phyloP scores from a whole-genome alignment of 2,888 invertebrate genomes.

The Sturmia bella region DNA sequence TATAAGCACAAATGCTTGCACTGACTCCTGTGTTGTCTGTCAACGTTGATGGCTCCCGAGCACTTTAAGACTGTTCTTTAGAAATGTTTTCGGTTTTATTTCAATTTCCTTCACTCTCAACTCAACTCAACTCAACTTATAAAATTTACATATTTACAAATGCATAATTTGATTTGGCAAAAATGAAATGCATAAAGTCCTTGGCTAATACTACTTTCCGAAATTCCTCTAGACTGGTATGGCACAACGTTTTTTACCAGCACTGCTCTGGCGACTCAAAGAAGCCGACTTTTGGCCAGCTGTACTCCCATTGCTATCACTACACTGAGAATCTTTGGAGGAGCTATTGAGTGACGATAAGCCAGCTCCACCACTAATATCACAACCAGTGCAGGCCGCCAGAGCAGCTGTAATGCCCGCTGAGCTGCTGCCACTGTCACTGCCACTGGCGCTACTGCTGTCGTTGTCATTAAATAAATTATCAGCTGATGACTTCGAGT shows the following conservation, averaged over 20 bases:
- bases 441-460: slow-evolving; percentile 38
- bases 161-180: neutral
- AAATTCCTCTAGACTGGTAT: slow-evolving; percentile 76
- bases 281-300: slow-evolving; percentile 32
- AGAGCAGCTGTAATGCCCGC: slow-evolving; percentile 35
- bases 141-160: too few species aligned
- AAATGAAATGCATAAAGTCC: slow-evolving; percentile 11
- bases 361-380: slow-evolving; percentile 37
- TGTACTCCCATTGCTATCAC: slow-evolving; percentile 59
- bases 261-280: slow-evolving; percentile 68
- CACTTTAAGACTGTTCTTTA: too few species aligned
- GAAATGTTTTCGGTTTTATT: too few species aligned
- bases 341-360: slow-evolving; percentile 52
- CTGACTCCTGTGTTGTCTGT: too few species aligned
- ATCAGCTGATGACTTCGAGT: slow-evolving; percentile 57
- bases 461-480: slow-evolving; percentile 46
- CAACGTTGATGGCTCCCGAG: too few species aligned
- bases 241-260: slow-evolving; percentile 77
- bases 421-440: slow-evolving; percentile 42
- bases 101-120: too few species aligned
- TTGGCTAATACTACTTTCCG: neutral
- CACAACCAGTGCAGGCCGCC: slow-evolving; percentile 27
- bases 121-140: too few species aligned
- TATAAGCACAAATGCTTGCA: too few species aligned
- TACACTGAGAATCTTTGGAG: slow-evolving; percentile 66